Conservation (phyloP, 2,113 vertebrate species). For the Archilochus colubris region DNA sequence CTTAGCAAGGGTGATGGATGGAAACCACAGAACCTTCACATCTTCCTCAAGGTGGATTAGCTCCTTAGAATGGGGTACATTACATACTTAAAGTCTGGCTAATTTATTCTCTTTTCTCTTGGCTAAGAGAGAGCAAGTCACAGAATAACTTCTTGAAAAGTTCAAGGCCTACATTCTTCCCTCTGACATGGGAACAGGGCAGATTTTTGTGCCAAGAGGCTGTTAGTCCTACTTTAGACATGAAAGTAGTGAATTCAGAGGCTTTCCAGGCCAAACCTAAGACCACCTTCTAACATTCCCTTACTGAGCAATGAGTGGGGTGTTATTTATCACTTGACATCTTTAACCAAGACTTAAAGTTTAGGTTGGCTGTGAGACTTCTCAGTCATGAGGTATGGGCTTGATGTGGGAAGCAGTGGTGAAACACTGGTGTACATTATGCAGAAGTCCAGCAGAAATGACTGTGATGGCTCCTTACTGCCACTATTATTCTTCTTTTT, state of each 20-base stretch:
- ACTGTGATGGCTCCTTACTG: background rate
- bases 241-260: background rate
- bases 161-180: background rate
- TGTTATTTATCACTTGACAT: background rate
- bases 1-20: background rate
- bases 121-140: background rate
- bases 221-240: background rate
- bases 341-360: background rate
- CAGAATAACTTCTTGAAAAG: background rate
- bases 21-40: fast-evolving
- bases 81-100: background rate
- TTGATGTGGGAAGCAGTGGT: background rate
- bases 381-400: background rate
- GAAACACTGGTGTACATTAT: background rate
- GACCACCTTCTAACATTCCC: background rate
- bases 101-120: background rate
- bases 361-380: background rate
- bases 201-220: background rate
- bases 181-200: background rate
- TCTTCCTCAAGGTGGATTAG: background rate
- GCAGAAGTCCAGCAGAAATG: background rate
- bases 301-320: background rate
- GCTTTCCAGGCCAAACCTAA: background rate
- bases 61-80: background rate
- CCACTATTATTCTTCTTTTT: background rate